These are phyloP conservation scores for Cisticola juncidis DNA, from an alignment of 2,113 vertebrate genomes.

Conservation along the genomic window DNA sequence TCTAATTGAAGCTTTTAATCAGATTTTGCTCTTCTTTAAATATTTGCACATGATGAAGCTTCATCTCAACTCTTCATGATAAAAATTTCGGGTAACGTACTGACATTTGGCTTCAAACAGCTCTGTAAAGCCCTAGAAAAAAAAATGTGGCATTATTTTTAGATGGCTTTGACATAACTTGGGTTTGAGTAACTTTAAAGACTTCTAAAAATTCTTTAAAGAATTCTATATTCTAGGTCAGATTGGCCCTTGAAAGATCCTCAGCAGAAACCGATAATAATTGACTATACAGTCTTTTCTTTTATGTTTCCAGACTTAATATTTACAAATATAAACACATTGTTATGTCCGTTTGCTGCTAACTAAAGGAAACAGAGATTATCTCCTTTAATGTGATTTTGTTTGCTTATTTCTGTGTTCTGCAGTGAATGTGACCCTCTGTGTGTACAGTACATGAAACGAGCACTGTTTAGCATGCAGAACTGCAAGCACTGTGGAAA, in stretches of 20 bases:
- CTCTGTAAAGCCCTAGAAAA: background rate
- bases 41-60: background rate
- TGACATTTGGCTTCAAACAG: background rate
- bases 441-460: constrained; percentile 7
- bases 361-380: constrained; percentile 51
- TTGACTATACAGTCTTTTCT: background rate
- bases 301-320: background rate
- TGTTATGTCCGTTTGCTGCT: constrained; percentile 23
- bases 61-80: background rate
- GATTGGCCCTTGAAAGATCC: background rate
- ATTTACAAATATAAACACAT: constrained; percentile 44
- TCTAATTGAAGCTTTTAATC: background rate
- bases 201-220: background rate
- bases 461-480: constrained; percentile 8
- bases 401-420: constrained; percentile 40
- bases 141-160: background rate
- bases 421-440: constrained; percentile 46
- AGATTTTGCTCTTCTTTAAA: background rate
- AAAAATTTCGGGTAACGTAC: background rate
- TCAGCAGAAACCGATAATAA: background rate
- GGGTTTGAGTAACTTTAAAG: background rate
- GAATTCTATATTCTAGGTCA: background rate
- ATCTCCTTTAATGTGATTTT: constrained; percentile 62
- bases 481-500: background rate
- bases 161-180: background rate